Conservation (phyloP, 2,888 invertebrate species). For the Scotopteryx bipunctaria region DNA sequence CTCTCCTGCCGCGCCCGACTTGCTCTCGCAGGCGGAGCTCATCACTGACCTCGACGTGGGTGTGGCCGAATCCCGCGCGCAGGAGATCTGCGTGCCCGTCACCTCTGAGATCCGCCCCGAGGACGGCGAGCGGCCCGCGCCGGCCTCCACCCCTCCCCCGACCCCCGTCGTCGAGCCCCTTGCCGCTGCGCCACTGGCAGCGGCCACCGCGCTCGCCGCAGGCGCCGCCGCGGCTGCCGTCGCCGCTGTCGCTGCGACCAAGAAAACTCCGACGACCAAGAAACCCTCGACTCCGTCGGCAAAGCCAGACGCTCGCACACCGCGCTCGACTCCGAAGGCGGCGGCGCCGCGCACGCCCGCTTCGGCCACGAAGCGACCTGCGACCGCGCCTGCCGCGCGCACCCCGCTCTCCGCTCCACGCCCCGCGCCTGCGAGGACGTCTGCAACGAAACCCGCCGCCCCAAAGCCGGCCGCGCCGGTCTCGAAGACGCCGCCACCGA, state of each 20-base stretch:
- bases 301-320: conserved; percentile 46
- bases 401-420: conserved; percentile 38
- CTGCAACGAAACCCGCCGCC: conserved; percentile 32
- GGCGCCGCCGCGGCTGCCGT: conserved; percentile 47
- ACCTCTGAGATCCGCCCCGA: conserved; percentile 66
- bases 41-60: conserved; percentile 73
- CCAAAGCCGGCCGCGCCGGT: conserved; percentile 28
- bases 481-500: conserved; percentile 34
- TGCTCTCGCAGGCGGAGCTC: conserved; percentile 62
- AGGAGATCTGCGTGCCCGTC: conserved; percentile 77
- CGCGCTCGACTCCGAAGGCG: conserved; percentile 47
- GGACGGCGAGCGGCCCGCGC: conserved; percentile 53
- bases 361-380: conserved; percentile 38
- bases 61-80: conserved; percentile 69
- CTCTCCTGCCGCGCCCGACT: conserved; percentile 69
- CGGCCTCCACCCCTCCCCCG: conserved; percentile 46
- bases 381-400: conserved; percentile 51
- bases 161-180: conserved; percentile 49
- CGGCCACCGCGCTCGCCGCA: conserved; percentile 51
- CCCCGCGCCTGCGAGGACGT: conserved; percentile 44
- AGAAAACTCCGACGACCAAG: conserved; percentile 41
- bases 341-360: conserved; percentile 45
- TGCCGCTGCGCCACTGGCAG: conserved; percentile 52
- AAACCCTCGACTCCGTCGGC: conserved; percentile 52
- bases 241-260: conserved; percentile 39